Evolutionary conservation across 2,888 invertebrate species (phyloP).

Genomic region (Tridacna gigas): DNA sequence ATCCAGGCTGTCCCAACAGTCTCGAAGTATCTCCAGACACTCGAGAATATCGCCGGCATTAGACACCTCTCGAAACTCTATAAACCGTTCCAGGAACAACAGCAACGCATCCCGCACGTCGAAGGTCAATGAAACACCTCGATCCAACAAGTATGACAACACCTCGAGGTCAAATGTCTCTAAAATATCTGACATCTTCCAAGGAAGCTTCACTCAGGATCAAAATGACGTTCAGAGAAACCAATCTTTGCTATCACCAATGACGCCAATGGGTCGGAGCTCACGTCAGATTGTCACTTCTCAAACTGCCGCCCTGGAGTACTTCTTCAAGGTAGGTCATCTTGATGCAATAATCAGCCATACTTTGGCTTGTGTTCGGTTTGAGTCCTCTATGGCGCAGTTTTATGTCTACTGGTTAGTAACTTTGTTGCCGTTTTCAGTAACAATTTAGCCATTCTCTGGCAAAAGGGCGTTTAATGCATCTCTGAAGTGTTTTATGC

Average conservation of each 20-base stretch:
- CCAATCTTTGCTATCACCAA: constrained; percentile 55
- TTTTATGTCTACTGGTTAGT: too few relatives aligned
- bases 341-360: too few relatives aligned
- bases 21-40: constrained; percentile 40
- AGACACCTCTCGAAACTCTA: constrained; percentile 31
- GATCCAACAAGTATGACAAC: constrained; percentile 5
- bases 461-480: too few relatives aligned
- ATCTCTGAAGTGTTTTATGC: too few relatives aligned
- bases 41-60: constrained; percentile 42
- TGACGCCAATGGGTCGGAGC: constrained; percentile 57
- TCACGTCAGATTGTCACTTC: constrained; percentile 49
- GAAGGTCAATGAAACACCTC: constrained; percentile 3
- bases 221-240: constrained; percentile 23
- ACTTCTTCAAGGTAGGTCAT: constrained; percentile 63
- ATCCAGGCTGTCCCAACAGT: constrained; percentile 54
- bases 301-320: constrained; percentile 63
- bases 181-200: constrained; percentile 56
- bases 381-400: too few relatives aligned
- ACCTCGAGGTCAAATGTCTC: constrained; percentile 50
- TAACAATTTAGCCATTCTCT: too few relatives aligned
- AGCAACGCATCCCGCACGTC: constrained; percentile 27
- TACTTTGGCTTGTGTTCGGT: too few relatives aligned
- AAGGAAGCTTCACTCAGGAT: constrained; percentile 30
- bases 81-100: background rate
- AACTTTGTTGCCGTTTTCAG: too few relatives aligned